Percentiles rank a stretch among this genome's conserved stretches.
These are phyloP conservation scores for Oenanthe oenanthe DNA, from an alignment of 2,113 vertebrate species.

Conservation along the genomic window DNA sequence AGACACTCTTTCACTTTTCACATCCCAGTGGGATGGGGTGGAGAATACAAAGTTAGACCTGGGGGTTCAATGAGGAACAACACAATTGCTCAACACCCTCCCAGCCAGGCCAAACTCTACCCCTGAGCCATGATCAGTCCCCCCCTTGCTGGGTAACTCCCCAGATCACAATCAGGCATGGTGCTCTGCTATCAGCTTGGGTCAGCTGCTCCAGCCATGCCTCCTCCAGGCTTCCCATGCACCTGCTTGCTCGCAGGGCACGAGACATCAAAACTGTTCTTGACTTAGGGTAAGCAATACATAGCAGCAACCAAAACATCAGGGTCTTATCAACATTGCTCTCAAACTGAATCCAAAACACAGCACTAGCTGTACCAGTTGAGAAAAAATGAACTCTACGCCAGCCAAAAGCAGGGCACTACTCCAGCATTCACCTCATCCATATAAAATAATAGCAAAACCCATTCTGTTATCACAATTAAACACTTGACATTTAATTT, in stretches of 20 bases:
- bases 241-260: not conserved
- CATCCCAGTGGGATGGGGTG: not conserved
- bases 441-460: not conserved
- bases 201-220: too few species aligned
- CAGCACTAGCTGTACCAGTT: not conserved
- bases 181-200: not conserved
- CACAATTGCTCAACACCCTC: not conserved
- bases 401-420: not conserved
- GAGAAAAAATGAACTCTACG: not conserved
- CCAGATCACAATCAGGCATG: not conserved
- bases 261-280: not conserved
- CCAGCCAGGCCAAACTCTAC: not conserved
- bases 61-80: not conserved
- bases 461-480: not conserved
- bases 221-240: not conserved
- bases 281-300: not conserved
- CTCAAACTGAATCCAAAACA: not conserved
- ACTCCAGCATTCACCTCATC: not conserved
- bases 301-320: not conserved
- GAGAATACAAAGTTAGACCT: not conserved
- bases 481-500: not conserved
- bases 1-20: not conserved
- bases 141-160: not conserved
- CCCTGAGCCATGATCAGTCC: accelerated
- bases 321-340: not conserved